Evolutionary conservation across 2,888 invertebrate genomes (phyloP), one percentile per base, ranked within the genome.

Genomic region (Drosophila villosipedis): DNA sequence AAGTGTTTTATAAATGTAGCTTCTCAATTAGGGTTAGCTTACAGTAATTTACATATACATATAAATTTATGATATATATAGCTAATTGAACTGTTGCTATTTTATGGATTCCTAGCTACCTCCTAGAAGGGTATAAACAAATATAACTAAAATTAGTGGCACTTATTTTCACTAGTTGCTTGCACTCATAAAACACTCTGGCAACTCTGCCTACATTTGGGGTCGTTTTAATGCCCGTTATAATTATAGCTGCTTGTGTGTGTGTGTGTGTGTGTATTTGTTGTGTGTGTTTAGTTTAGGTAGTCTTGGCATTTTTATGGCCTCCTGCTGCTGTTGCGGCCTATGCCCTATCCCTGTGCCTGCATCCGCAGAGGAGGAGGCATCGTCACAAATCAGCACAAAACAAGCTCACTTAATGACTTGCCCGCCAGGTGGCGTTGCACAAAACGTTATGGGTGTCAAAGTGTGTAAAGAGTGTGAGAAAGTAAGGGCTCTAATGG

Each of bases 371-470:
- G 16, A 16, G 22, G 22, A 54, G 54, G 59, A 22, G 65, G 19
- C 50, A 22, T 49, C 54, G 71, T 66, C 69, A 72, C 73, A 71
- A 85, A 83, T 84, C 80, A 77, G 84, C 73, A 84, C 79, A 84
- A 74, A 83, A 85, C 85, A 87, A 84, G 88, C 82, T 83, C 74
- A 76, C 82, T 88, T 88, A 88, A 86, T 86, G 87, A 82, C 87
- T 85, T 80, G 85, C 76, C 75, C 78, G 84, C 79, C 76, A 73
- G 81, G 84, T 85, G 85, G 76, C 80, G 74, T 47, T 68, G 66
- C 73, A 75, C 55, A 75, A 75, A 68, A 50, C 67, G 62, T 72
- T 57, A 61, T 66, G 63, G 61, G 78, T 57, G 73, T 49, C 47
- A 37, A 65, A 68, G 63, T 52, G 62, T 62, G 33, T 25, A 57